These are phyloP conservation scores for Sialia sialis DNA, from an alignment of 2,113 vertebrate genomes.

Conservation along the genomic window DNA sequence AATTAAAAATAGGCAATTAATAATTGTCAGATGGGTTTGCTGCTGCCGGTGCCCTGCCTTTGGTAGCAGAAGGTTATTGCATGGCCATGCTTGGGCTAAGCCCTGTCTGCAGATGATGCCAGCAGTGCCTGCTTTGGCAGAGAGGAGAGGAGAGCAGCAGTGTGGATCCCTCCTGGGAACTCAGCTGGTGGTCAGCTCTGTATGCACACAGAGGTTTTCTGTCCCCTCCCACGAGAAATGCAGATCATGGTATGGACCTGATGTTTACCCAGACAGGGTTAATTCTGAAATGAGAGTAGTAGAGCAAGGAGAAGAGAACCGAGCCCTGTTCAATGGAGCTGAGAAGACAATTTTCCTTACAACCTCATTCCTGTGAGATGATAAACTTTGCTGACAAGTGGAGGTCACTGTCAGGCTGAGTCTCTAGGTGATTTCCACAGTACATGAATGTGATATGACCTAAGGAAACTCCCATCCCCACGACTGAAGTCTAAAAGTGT, in stretches of 20 bases:
- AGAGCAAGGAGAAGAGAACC: neutral
- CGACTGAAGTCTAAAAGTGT: neutral
- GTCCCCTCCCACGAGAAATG: neutral
- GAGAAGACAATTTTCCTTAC: neutral
- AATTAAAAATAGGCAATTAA: neutral
- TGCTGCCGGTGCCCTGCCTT: neutral
- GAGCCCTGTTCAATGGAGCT: neutral
- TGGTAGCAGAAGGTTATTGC: neutral
- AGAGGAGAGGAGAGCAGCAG: neutral
- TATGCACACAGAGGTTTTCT: neutral
- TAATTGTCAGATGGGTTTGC: neutral
- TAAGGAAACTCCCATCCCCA: neutral
- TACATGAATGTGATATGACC: neutral
- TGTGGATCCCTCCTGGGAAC: neutral
- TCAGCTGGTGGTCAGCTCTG: neutral
- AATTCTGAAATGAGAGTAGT: neutral
- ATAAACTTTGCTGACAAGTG: conserved; percentile 38
- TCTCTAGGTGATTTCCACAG: neutral
- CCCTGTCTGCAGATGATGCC: neutral
- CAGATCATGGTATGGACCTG: neutral
- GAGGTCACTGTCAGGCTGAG: conserved; percentile 47
- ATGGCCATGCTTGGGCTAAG: accelerated
- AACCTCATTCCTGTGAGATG: neutral
- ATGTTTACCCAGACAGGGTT: neutral
- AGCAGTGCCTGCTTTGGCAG: neutral